Conservation (phyloP, 2,888 invertebrate species). For the Drosophila formosana region DNA sequence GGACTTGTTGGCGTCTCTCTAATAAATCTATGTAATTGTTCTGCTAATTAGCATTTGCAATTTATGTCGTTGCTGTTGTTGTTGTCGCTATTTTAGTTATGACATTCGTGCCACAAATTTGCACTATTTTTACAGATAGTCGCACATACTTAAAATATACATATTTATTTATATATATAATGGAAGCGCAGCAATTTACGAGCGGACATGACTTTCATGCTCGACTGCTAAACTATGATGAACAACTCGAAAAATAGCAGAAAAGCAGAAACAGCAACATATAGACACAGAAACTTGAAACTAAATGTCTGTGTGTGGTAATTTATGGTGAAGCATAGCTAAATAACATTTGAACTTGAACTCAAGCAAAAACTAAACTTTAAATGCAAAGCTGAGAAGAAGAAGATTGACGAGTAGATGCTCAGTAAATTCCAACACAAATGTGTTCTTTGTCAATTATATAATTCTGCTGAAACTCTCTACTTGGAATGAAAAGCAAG, state of each 20-base stretch:
- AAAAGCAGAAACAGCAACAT: neutral
- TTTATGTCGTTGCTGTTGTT: conserved; percentile 31
- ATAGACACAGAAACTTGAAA: conserved; percentile 31
- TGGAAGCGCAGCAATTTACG: conserved; percentile 61
- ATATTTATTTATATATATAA: conserved; percentile 9
- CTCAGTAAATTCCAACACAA: neutral
- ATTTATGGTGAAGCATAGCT: conserved; percentile 52
- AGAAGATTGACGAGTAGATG: conserved; percentile 5
- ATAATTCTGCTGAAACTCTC: no score
- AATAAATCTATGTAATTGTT: conserved; percentile 75
- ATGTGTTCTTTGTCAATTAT: neutral
- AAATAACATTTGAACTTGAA: conserved; percentile 71
- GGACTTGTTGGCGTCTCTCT: conserved; percentile 61
- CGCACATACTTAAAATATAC: conserved; percentile 23
- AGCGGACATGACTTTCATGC: conserved; percentile 80
- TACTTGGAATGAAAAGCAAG: no score
- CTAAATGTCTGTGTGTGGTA: conserved; percentile 36
- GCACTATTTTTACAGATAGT: conserved; percentile 55
- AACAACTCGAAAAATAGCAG: conserved; percentile 35
- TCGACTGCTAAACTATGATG: conserved; percentile 68
- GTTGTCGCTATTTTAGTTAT: conserved; percentile 53
- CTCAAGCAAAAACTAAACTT: conserved; percentile 37
- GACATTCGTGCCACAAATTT: conserved; percentile 70
- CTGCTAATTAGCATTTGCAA: conserved; percentile 70
- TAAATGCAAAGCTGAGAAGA: conserved; percentile 25